Evolutionary conservation across 2,797 vertebrate species (phyloP).

Genomic region (Aulostomus chinensis): DNA sequence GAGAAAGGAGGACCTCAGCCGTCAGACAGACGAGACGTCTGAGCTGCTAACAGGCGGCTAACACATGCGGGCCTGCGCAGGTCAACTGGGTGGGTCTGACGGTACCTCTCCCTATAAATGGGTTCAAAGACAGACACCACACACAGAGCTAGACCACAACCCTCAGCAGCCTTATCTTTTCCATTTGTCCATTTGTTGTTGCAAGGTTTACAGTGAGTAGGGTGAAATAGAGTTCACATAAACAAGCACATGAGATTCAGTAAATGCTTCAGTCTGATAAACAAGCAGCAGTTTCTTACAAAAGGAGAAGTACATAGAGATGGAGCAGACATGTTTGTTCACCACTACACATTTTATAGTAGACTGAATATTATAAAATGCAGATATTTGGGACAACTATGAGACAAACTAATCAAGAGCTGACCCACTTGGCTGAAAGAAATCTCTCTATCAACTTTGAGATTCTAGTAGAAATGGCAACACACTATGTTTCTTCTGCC

Average conservation of each 20-base stretch:
- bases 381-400: not conserved
- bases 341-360: too few relatives aligned
- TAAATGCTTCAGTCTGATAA: not conserved
- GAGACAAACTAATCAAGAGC: slow-evolving; percentile 26
- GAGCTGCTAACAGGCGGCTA: slow-evolving; percentile 18
- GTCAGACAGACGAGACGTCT: slow-evolving; percentile 35
- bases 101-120: slow-evolving; percentile 2
- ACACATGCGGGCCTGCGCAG: slow-evolving; percentile 2
- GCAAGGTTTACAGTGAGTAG: slow-evolving; percentile 12
- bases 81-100: not conserved
- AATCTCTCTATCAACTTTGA: slow-evolving; percentile 35
- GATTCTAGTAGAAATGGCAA: slow-evolving; percentile 18
- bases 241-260: slow-evolving; percentile 28
- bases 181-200: slow-evolving; percentile 51
- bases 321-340: too few relatives aligned
- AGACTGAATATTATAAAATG: too few relatives aligned
- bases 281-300: too few relatives aligned
- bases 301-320: too few relatives aligned
- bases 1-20: slow-evolving; percentile 42
- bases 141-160: not conserved
- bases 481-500: slow-evolving; percentile 5
- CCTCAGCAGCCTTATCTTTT: slow-evolving; percentile 19
- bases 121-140: slow-evolving; percentile 8
- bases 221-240: slow-evolving; percentile 34
- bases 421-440: slow-evolving; percentile 42